Evolutionary conservation across 2,113 vertebrate species (phyloP), one percentile per base, ranked within the genome.

Genomic region (Ciconia maguari): DNA sequence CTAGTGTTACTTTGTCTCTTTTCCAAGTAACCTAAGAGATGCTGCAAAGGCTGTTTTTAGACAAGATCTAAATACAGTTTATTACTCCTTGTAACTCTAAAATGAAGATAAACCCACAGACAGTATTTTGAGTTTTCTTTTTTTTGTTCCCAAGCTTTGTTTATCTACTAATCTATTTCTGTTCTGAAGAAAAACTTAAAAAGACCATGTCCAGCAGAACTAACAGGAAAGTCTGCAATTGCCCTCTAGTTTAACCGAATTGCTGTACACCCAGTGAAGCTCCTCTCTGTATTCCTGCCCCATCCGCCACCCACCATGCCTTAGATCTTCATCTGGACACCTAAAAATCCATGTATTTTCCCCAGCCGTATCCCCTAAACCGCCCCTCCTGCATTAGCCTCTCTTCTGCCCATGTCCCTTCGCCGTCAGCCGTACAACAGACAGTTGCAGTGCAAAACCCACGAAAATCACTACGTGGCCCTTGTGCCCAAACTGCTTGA

Each of bases 381-480:
- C 10, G 30, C 15, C 34, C 5, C 34, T 46, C 9, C 8, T 52
- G 16, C 5, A 5, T 19, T 21, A 74, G 8, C 64, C 58, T 19
- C 32, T 36, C 44, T 36, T 24, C 34, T 17, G 58, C 21, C 60
- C 32, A 2, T 0, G 5, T 36, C 16, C 49, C 51, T 27, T 38
- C 22, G 2, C 64, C 6, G 2, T 12, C 25, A 26, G 36, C 32
- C 22, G 32, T 22, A 13, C 27, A 8, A 60, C 15, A 34, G 44
- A 16, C 46, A 52, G 27, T 17, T 5, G 61, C 9, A 10, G 26
- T 4, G 19, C 24, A 46, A 41, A 90, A 69, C 1, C 25, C 26
- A 10, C 2, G 25, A 41, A 48, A 26, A 48, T 24, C 21, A 3
- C 30, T 9, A 4, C 6, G 42, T 8, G 48, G 16, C 14, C 0